Conservation (phyloP, 2,888 invertebrate genomes). For the Poecilobothrus nobilitatus region DNA sequence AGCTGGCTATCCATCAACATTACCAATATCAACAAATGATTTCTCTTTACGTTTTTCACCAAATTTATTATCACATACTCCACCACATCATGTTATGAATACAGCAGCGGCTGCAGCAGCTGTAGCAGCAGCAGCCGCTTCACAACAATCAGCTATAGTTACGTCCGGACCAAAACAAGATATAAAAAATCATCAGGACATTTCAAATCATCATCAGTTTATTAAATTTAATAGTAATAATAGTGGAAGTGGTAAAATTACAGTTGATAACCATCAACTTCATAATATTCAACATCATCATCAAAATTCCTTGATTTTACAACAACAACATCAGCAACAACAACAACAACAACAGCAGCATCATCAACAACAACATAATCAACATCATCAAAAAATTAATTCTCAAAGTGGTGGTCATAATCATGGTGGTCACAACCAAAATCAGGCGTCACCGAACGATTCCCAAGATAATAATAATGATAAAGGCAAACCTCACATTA, state of each 20-base stretch:
- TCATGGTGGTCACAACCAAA: background rate
- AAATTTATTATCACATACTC: conserved; percentile 69
- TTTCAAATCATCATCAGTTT: conserved; percentile 48
- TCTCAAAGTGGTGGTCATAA: conserved; percentile 13
- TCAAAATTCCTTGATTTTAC: background rate
- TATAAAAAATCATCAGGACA: conserved; percentile 46
- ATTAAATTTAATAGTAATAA: background rate
- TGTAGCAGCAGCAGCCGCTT: background rate
- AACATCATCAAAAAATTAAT: conserved; percentile 26
- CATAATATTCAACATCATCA: background rate
- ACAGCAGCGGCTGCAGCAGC: conserved; percentile 41
- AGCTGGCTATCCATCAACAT: conserved; percentile 66
- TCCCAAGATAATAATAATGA: conserved; percentile 51
- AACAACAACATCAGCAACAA: conserved; percentile 7
- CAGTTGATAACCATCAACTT: conserved; percentile 8
- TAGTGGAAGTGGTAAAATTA: background rate
- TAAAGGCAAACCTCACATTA: conserved; percentile 90
- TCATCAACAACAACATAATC: conserved; percentile 27
- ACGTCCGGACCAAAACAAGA: conserved; percentile 70
- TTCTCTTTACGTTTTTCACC: conserved; percentile 84
- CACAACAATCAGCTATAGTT: conserved; percentile 63
- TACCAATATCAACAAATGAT: conserved; percentile 84
- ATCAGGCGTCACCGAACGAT: conserved; percentile 39
- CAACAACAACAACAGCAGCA: conserved; percentile 20
- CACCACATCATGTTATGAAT: conserved; percentile 56